phyloP scores from a whole-genome alignment of 2,113 vertebrate species.

The Callionymus lyra region DNA sequence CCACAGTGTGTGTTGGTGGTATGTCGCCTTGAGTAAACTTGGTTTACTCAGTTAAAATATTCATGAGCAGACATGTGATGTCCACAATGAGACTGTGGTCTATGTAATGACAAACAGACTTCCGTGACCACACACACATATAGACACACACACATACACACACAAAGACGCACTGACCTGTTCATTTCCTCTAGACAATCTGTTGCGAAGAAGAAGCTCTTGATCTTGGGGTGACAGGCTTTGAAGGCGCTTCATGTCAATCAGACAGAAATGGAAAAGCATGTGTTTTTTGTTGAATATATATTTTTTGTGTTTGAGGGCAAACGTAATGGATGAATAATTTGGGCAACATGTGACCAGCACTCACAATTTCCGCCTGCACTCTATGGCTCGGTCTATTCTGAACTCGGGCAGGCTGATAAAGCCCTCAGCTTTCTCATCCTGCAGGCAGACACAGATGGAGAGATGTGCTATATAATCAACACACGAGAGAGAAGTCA shows the following conservation, averaged over 20 bases:
- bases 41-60: constrained; percentile 46
- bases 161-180: constrained; percentile 63
- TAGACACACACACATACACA: constrained; percentile 7
- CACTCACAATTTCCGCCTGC: constrained; percentile 86
- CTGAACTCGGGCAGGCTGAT: constrained; percentile 87
- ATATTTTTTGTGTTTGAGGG: constrained; percentile 24
- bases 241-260: constrained; percentile 76
- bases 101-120: neutral
- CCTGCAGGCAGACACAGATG: constrained; percentile 63
- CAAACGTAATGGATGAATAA: constrained; percentile 53
- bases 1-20: constrained; percentile 22
- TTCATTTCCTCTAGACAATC: constrained; percentile 92
- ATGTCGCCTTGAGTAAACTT: constrained; percentile 39
- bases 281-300: constrained; percentile 8
- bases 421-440: constrained; percentile 85
- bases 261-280: constrained; percentile 24
- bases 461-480: constrained; percentile 32
- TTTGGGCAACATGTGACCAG: constrained; percentile 37
- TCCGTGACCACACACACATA: neutral
- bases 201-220: constrained; percentile 88
- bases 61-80: constrained; percentile 18
- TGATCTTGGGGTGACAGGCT: constrained; percentile 88
- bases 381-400: constrained; percentile 83
- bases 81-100: no score
- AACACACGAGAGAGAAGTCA: constrained; percentile 37